Percentiles rank a stretch among this genome's conserved stretches.
Evolutionary conservation across 2,888 invertebrate genomes (phyloP).

Genomic region (Clostera curtula): DNA sequence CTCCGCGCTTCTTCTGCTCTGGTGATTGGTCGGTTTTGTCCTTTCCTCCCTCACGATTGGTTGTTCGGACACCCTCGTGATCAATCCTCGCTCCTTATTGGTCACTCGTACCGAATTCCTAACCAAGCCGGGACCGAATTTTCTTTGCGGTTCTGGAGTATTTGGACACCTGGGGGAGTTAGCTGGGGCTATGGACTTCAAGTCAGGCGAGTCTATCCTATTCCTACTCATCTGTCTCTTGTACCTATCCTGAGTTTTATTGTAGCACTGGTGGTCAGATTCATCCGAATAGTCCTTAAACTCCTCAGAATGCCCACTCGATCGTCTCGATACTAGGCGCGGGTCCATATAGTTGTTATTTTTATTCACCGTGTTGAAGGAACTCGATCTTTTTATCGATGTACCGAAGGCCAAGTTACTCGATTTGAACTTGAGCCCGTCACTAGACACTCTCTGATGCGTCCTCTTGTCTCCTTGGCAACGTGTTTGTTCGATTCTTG

Average conservation of each 20-base stretch:
- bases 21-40: slow-evolving; percentile 47
- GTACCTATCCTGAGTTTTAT: slow-evolving; percentile 63
- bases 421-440: slow-evolving; percentile 36
- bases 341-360: slow-evolving; percentile 57
- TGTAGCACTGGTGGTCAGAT: slow-evolving; percentile 56
- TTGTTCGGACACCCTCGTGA: slow-evolving; percentile 78
- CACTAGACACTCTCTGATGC: slow-evolving; percentile 28
- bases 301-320: slow-evolving; percentile 53
- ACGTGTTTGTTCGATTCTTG: slow-evolving; percentile 63
- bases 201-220: slow-evolving; percentile 75
- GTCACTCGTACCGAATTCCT: slow-evolving; percentile 56
- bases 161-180: slow-evolving; percentile 75
- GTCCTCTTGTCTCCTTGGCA: slow-evolving; percentile 50
- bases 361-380: slow-evolving; percentile 74
- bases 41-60: slow-evolving; percentile 49
- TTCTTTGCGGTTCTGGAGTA: slow-evolving; percentile 77
- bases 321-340: slow-evolving; percentile 39
- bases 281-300: slow-evolving; percentile 57
- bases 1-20: slow-evolving; percentile 58
- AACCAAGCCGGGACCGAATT: slow-evolving; percentile 69
- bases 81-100: slow-evolving; percentile 67
- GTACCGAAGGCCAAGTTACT: slow-evolving; percentile 41
- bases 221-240: slow-evolving; percentile 84
- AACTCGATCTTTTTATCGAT: slow-evolving; percentile 79
- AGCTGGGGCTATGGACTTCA: slow-evolving; percentile 59